Conservation (phyloP, 2,797 vertebrate genomes). For the Clarias fuscus region DNA sequence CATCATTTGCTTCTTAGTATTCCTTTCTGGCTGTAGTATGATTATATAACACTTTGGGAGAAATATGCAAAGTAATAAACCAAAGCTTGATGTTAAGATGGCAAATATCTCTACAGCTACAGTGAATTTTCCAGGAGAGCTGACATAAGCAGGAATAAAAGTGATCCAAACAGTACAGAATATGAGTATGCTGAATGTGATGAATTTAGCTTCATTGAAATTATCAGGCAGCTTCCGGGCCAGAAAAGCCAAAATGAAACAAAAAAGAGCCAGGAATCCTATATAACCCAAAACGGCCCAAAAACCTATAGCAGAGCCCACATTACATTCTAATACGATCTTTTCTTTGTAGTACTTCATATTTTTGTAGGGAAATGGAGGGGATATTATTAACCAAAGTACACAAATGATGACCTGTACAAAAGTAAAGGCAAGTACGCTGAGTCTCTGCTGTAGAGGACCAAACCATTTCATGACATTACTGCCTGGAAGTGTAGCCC, state of each 20-base stretch:
- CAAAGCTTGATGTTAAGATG: conserved; percentile 20
- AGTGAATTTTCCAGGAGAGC: conserved; percentile 27
- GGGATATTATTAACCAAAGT: conserved; percentile 16
- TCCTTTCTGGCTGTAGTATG: background rate
- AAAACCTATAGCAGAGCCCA: conserved; percentile 69
- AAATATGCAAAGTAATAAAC: conserved; percentile 15
- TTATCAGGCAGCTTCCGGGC: background rate
- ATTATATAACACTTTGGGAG: too few species aligned
- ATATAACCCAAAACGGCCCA: conserved; percentile 29
- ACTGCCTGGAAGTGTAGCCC: conserved; percentile 22
- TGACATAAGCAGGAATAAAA: conserved; percentile 65
- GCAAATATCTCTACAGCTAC: conserved; percentile 30
- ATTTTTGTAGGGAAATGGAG: conserved; percentile 53
- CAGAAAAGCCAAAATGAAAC: too few species aligned
- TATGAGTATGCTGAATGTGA: too few species aligned
- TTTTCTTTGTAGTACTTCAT: conserved; percentile 61
- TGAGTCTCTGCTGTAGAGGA: conserved; percentile 12
- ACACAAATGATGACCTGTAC: conserved; percentile 27
- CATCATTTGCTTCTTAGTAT: conserved; percentile 20
- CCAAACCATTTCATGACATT: background rate
- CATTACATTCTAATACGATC: conserved; percentile 69
- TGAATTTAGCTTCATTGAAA: background rate
- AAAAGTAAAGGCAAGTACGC: background rate
- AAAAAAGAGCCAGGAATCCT: too few species aligned
- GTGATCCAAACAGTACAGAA: too few species aligned